These are phyloP conservation scores for Rhinoptilus africanus DNA, from an alignment of 2,113 vertebrate species.

Conservation along the genomic window DNA sequence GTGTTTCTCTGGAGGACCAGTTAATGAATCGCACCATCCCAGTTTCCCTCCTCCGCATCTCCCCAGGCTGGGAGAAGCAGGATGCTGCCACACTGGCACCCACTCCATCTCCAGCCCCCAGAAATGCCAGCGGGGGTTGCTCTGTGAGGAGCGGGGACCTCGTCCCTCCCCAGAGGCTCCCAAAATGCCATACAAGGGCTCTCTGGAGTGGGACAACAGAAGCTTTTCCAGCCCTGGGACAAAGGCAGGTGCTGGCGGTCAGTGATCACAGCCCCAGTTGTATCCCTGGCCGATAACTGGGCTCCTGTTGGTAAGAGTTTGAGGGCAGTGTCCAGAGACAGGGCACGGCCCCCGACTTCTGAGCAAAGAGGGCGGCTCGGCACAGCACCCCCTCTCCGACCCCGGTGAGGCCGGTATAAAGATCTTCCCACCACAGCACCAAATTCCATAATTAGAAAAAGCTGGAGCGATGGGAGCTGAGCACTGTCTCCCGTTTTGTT, in stretches of 20 bases:
- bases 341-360: fast-evolving
- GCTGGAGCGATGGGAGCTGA: fast-evolving
- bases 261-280: background rate
- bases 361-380: fast-evolving
- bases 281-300: fast-evolving
- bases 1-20: background rate
- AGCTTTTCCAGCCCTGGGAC: background rate
- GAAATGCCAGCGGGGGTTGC: background rate
- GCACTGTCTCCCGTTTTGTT: background rate
- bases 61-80: background rate
- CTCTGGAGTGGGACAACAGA: background rate
- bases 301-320: fast-evolving
- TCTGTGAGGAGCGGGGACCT: background rate
- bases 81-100: fast-evolving
- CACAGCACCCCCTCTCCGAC: fast-evolving
- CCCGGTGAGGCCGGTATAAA: fast-evolving
- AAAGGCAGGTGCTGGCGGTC: background rate
- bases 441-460: fast-evolving
- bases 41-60: background rate
- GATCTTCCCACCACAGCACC: background rate
- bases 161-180: background rate
- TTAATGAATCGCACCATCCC: background rate
- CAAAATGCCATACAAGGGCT: background rate
- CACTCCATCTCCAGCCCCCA: background rate
- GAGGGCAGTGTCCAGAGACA: background rate